phyloP scores from a whole-genome alignment of 2,113 vertebrate genomes.

The Indicator maculatus region DNA sequence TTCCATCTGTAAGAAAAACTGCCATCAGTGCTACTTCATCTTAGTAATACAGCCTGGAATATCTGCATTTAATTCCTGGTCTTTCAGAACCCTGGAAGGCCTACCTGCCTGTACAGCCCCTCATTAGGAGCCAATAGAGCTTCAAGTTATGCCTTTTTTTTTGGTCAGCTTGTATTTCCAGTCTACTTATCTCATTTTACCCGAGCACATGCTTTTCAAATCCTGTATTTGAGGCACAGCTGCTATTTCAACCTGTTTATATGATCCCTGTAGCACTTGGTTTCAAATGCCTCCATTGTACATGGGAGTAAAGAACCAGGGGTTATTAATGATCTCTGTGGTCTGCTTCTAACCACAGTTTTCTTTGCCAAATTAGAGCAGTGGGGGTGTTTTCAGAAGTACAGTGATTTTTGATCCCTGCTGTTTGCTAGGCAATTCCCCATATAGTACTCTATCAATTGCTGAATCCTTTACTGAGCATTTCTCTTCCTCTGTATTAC shows the following conservation, averaged over 20 bases:
- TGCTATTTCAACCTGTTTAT: slow-evolving; percentile 23
- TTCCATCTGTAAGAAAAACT: background rate
- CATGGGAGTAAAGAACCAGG: background rate
- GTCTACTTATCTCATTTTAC: background rate
- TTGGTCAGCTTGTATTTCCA: background rate
- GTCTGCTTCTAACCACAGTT: background rate
- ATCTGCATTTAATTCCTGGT: background rate
- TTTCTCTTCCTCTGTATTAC: background rate
- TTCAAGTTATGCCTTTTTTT: background rate
- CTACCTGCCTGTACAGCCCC: background rate
- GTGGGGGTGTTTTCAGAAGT: background rate
- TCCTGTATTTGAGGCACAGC: background rate
- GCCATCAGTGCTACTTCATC: background rate
- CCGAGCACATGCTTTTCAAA: background rate
- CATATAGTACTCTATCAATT: background rate
- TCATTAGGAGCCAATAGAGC: background rate
- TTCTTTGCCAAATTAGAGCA: slow-evolving; percentile 15
- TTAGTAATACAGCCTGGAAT: background rate
- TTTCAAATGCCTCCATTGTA: background rate
- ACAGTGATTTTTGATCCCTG: background rate
- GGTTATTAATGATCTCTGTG: background rate
- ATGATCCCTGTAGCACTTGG: background rate
- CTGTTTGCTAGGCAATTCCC: background rate
- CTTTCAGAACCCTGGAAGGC: background rate
- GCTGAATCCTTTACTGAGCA: background rate